These are phyloP conservation scores for Bombus superbus DNA, from an alignment of 1,140 invertebrate species.

Conservation along the genomic window DNA sequence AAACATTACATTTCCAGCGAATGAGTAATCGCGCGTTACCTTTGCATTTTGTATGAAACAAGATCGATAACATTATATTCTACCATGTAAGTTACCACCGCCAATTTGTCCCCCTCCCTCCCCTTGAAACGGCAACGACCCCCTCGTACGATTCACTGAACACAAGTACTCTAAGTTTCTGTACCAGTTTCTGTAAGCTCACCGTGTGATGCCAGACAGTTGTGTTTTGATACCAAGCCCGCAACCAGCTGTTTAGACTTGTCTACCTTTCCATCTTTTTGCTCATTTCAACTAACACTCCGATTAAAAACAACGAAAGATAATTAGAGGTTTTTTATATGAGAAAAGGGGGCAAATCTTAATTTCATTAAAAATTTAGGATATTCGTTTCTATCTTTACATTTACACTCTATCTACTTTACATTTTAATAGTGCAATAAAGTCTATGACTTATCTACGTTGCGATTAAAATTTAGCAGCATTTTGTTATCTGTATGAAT, in stretches of 20 bases:
- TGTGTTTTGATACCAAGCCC: constrained; percentile 10
- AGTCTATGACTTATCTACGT: too few species aligned
- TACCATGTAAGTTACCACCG: not conserved
- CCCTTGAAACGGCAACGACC: constrained; percentile 62
- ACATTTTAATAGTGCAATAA: too few species aligned
- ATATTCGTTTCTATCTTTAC: too few species aligned
- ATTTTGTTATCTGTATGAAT: not conserved
- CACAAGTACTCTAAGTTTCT: constrained; percentile 11
- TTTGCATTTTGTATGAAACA: not conserved
- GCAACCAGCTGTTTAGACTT: not conserved
- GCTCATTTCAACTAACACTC: not conserved
- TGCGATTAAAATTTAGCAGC: not conserved
- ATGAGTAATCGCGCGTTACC: not conserved
- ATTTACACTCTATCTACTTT: too few species aligned
- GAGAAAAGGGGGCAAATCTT: too few species aligned
- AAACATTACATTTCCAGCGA: constrained; percentile 2
- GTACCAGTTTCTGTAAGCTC: constrained; percentile 6
- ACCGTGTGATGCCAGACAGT: constrained; percentile 12
- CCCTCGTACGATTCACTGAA: constrained; percentile 30
- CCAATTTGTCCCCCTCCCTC: not conserved
- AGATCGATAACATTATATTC: constrained; percentile 26
- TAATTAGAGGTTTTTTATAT: too few species aligned
- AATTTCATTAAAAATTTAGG: too few species aligned
- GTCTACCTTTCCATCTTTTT: not conserved
- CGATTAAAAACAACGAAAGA: not conserved